Evolutionary conservation across 2,797 vertebrate genomes (phyloP).

Genomic region (Pantherophis alleghaniensis): DNA sequence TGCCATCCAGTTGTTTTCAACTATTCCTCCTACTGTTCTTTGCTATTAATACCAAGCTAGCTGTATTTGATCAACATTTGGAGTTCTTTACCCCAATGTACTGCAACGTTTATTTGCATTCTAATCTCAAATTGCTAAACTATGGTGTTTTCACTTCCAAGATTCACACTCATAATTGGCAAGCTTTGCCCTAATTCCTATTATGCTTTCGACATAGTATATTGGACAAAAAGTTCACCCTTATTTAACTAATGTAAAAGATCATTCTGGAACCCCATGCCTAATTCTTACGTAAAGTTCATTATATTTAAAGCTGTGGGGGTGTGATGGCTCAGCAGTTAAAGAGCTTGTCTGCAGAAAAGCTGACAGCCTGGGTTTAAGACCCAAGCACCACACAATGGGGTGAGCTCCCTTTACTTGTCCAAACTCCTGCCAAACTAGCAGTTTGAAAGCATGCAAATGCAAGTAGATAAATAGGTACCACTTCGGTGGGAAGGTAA

Average conservation of each 20-base stretch:
- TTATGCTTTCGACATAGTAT: background rate
- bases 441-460: background rate
- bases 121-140: background rate
- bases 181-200: background rate
- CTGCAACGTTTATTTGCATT: background rate
- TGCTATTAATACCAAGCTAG: background rate
- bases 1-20: background rate
- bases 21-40: background rate
- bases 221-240: no score
- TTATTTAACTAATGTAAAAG: background rate
- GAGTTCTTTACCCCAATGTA: background rate
- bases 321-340: background rate
- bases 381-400: background rate
- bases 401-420: background rate
- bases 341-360: background rate
- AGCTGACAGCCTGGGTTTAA: background rate
- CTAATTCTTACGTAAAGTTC: background rate
- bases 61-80: background rate
- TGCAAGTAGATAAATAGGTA: background rate
- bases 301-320: background rate
- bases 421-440: background rate
- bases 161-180: background rate
- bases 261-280: background rate
- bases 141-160: background rate
- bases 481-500: background rate